Evolutionary conservation across 2,888 invertebrate genomes (phyloP).

Genomic region (Troides helena): DNA sequence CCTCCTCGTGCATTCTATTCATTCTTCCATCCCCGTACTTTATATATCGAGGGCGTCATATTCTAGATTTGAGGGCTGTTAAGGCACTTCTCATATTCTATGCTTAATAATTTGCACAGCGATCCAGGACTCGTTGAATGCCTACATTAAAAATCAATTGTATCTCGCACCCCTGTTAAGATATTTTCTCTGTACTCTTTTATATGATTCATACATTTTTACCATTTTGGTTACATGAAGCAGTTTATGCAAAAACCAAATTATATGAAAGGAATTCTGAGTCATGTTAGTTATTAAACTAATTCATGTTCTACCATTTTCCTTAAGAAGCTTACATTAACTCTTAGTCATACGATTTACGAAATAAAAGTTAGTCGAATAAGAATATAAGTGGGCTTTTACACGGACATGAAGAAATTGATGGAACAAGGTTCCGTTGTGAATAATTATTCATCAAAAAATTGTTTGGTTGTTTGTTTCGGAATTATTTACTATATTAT

Average conservation of each 20-base stretch:
- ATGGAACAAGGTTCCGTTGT: too few species aligned
- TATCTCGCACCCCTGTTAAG: background rate
- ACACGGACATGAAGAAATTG: too few species aligned
- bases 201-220: conserved; percentile 12
- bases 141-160: conserved; percentile 16
- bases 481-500: too few species aligned
- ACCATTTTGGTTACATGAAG: conserved; percentile 8
- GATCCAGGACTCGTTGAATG: conserved; percentile 1
- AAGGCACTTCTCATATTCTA: conserved; percentile 20
- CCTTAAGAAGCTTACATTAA: too few species aligned
- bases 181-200: background rate
- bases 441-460: too few species aligned
- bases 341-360: too few species aligned
- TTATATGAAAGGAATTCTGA: conserved; percentile 6
- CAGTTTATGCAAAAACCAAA: conserved; percentile 10
- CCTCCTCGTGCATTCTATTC: conserved; percentile 20
- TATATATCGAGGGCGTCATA: conserved; percentile 30
- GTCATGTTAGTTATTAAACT: conserved; percentile 6
- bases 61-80: conserved; percentile 29
- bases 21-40: conserved; percentile 26
- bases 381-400: too few species aligned
- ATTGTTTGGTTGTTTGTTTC: too few species aligned
- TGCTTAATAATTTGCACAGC: conserved; percentile 14
- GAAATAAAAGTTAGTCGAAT: too few species aligned
- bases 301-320: conserved; percentile 7